Conservation (phyloP, 30 jellyfish, hydroid and myxozoan species). For the Hydractinia symbiolongicarpus region DNA sequence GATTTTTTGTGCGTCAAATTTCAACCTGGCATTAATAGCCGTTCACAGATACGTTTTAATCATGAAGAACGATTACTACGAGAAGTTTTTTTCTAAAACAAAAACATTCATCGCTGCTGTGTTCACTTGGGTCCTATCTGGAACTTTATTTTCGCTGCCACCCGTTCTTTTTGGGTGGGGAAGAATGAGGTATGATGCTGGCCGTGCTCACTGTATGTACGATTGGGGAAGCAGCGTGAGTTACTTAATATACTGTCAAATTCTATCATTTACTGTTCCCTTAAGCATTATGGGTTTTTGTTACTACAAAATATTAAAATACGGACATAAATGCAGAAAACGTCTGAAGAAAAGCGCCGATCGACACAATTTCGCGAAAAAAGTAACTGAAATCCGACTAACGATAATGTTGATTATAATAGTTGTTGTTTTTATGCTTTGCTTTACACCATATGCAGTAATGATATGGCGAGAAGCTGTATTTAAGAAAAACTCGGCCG, state of each 20-base stretch:
- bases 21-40: constrained; percentile 27
- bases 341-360: constrained; percentile 9
- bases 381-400: constrained; percentile 2
- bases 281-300: constrained; percentile 7
- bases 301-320: constrained; percentile 18
- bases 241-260: constrained; percentile 21
- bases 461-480: constrained; percentile 16
- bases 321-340: constrained; percentile 11
- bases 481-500: background rate
- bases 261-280: constrained; percentile 20
- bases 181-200: constrained; percentile 3
- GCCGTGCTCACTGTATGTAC: constrained; percentile 26
- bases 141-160: constrained; percentile 1
- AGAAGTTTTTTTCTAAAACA: background rate
- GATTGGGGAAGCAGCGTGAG: constrained; percentile 32
- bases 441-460: constrained; percentile 31
- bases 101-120: background rate
- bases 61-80: constrained; percentile 1
- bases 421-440: constrained; percentile 14
- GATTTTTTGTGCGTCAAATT: constrained; percentile 2
- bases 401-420: constrained; percentile 9
- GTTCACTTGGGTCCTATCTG: constrained; percentile 2
- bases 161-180: constrained; percentile 41
- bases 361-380: constrained; percentile 12
- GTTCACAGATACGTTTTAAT: constrained; percentile 21